Base-by-base conservation (phyloP, 2,888 invertebrate genomes). In the Caenorhabditis sinica region DNA sequence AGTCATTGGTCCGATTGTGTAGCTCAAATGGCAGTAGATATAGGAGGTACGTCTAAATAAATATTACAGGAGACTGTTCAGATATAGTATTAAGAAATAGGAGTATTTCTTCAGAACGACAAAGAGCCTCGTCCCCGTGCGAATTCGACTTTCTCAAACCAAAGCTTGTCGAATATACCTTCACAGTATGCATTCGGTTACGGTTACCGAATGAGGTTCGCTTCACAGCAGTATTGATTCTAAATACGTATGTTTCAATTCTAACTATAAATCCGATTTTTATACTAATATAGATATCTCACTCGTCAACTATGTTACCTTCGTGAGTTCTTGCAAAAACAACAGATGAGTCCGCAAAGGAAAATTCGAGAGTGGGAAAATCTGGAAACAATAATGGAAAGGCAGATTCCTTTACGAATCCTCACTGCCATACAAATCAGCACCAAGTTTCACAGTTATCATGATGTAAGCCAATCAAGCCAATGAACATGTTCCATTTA, bases 391-490 rank as follows among this genome's bases (percentile, higher is more conserved):
- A 90, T 86, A 20, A 68, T 90, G 61, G 89, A 90, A 15, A 83
- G 93, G 56, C 93, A 94, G 87, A 82, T 93, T 1, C 88, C 93
- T 3, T 89, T 94, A 1, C 87, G 94, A 40, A 87, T 93, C 0
- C 87, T 93, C 5, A 92, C 93, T 3, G 93, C 93, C 83, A 93
- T 94, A 82, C 94, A 94, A 82, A 92, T 94, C 56, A 93, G 94
- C 71, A 93, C 93, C 86, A 94, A 94, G 88, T 89, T 93, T 15
- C 92, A 92, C 30, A 93, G 93, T 33, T 93, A 93, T 86, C 93
- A 93, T 73, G 93, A 91, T 87, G 93, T 93, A 87, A 81, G 85
- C 65, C 9, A 56, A 28, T 15, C 13, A 56, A 17, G 20, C 8
- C n/a, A n/a, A n/a, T n/a, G 9, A 17, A 25, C 1, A 17, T 58